Evolutionary conservation across 1,140 invertebrate species (phyloP).

Genomic region (Nasonia vitripennis): DNA sequence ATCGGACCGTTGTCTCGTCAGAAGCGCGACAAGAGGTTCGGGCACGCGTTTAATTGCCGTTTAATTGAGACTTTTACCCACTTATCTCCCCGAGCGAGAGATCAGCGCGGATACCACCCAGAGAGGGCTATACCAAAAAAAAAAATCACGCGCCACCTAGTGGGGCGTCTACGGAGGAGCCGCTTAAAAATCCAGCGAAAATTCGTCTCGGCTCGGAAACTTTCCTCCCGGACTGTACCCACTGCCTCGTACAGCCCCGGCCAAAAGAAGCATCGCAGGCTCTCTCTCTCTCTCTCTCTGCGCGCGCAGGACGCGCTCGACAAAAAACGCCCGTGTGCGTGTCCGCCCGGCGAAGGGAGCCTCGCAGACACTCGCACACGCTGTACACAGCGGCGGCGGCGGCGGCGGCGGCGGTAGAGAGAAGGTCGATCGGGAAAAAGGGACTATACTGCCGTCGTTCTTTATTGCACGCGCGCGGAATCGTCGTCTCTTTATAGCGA

Average conservation of each 20-base stretch:
- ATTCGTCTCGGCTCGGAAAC: background rate
- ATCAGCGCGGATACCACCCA: too few species aligned
- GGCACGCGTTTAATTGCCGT: background rate
- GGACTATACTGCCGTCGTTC: background rate
- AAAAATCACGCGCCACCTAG: background rate
- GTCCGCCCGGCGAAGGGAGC: conserved; percentile 17
- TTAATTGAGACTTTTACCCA: background rate
- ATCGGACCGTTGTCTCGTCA: too few species aligned
- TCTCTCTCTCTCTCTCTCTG: background rate
- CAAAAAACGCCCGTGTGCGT: background rate
- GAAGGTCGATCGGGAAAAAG: conserved; percentile 8
- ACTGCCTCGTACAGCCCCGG: background rate
- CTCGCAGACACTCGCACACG: background rate
- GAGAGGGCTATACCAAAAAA: too few species aligned
- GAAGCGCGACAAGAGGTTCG: too few species aligned
- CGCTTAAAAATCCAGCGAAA: background rate
- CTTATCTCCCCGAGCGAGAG: too few species aligned
- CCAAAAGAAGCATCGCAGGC: too few species aligned
- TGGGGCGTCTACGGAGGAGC: too few species aligned
- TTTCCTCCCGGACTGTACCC: background rate
- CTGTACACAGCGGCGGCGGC: background rate
- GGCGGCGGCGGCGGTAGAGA: background rate
- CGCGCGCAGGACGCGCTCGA: conserved; percentile 2
- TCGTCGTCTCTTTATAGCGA: background rate
- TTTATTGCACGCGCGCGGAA: background rate